Conservation (phyloP, 2,113 vertebrate species). For the Chlorodrepanis virens region DNA sequence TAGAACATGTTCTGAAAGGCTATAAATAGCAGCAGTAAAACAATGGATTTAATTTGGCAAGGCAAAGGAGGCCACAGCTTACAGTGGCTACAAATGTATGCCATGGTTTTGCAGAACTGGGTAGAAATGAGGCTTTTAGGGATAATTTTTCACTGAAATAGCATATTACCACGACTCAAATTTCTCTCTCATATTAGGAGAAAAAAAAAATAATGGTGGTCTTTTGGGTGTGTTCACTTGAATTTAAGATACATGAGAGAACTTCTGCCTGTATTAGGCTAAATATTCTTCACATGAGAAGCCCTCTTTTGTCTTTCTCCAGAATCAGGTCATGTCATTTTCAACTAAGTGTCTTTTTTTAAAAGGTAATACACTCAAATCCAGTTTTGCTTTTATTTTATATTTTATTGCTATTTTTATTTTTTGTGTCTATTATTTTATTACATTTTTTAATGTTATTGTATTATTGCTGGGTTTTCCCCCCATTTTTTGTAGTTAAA, state of each 20-base stretch:
- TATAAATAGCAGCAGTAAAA: neutral
- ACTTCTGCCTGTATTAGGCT: neutral
- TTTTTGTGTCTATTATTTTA: neutral
- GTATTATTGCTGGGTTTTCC: neutral
- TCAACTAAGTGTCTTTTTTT: neutral
- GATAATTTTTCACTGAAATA: neutral
- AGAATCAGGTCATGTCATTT: neutral
- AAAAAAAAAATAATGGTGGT: neutral
- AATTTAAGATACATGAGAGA: neutral
- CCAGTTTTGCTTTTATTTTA: neutral
- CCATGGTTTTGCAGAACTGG: neutral
- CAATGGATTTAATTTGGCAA: neutral
- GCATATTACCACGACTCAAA: neutral
- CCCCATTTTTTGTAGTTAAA: neutral
- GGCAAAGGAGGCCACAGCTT: neutral
- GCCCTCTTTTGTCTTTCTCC: neutral
- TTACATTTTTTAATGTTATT: neutral
- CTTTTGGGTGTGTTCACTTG: neutral
- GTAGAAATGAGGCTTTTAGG: neutral
- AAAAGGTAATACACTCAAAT: neutral
- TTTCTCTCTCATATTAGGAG: neutral
- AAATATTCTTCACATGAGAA: neutral
- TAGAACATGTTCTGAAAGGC: neutral
- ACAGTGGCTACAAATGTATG: neutral
- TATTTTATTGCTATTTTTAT: neutral